Evolutionary conservation across 92 coral and sea anemone species (phyloP).

Genomic region (Bergia sp.): DNA sequence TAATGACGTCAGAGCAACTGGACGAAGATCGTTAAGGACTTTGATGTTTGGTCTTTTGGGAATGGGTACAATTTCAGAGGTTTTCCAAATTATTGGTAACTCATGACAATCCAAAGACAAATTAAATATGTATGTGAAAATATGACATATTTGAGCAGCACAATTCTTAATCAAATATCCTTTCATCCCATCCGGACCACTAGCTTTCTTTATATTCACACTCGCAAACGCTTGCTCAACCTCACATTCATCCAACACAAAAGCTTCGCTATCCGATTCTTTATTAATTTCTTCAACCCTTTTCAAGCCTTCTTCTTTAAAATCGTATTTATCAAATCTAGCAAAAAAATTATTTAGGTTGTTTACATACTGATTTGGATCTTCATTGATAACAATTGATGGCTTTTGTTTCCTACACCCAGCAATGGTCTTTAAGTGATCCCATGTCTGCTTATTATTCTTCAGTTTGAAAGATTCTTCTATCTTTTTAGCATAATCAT

Average conservation of each 20-base stretch:
- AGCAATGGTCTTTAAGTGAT: background rate
- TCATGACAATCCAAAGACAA: background rate
- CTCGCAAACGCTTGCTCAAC: constrained; percentile 1
- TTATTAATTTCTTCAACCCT: background rate
- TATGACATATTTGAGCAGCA: constrained; percentile 11
- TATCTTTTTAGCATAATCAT: background rate
- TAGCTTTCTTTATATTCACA: background rate
- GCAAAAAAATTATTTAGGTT: background rate
- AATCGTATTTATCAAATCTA: background rate
- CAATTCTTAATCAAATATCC: background rate
- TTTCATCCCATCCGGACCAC: constrained; percentile 15
- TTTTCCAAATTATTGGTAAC: constrained; percentile 18
- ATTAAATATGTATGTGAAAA: background rate
- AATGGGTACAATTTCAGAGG: constrained; percentile 9
- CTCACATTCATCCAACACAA: background rate
- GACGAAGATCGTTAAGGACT: constrained; percentile 19
- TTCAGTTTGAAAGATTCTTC: background rate
- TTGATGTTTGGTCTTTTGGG: background rate
- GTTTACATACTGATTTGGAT: background rate
- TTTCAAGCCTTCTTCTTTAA: background rate
- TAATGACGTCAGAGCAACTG: constrained; percentile 19
- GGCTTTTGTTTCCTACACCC: background rate
- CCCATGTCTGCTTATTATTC: background rate
- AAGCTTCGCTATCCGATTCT: background rate
- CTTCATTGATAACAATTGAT: background rate